phyloP scores from a whole-genome alignment of 2,113 vertebrate species.

The Ciconia boyciana region DNA sequence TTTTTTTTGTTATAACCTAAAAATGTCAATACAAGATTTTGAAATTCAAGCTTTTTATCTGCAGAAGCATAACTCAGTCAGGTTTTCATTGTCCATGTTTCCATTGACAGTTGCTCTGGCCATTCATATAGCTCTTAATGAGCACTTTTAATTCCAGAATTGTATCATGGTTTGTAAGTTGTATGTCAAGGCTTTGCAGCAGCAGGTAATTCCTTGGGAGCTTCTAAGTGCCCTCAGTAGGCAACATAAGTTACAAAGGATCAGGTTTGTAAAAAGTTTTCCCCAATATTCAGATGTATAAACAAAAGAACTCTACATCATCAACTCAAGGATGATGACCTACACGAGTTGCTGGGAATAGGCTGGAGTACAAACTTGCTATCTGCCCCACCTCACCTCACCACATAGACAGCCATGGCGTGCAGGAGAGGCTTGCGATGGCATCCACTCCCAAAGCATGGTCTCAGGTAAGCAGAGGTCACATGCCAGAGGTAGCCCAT shows the following conservation, averaged over 20 bases:
- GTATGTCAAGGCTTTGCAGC: not conserved
- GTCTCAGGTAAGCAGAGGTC: not conserved
- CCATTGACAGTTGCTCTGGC: not conserved
- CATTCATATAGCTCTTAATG: not conserved
- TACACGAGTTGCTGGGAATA: not conserved
- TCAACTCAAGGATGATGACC: not conserved
- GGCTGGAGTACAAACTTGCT: not conserved
- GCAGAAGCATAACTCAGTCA: not conserved
- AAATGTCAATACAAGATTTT: not conserved
- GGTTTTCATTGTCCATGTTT: not conserved
- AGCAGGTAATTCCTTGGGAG: not conserved
- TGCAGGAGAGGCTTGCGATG: not conserved
- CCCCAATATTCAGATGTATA: not conserved
- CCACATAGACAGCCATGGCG: not conserved
- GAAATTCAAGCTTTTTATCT: not conserved
- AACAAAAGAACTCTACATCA: not conserved
- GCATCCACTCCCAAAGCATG: not conserved
- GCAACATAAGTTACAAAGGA: not conserved
- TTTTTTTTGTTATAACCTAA: not conserved
- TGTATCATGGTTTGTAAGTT: not conserved
- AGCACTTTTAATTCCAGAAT: not conserved
- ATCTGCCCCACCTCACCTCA: not conserved
- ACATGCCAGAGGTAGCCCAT: not conserved
- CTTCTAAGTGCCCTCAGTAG: not conserved
- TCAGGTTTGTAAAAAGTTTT: not conserved